Conservation (phyloP, 2,888 invertebrate genomes). For the Drosophila pseudotalamancana region DNA sequence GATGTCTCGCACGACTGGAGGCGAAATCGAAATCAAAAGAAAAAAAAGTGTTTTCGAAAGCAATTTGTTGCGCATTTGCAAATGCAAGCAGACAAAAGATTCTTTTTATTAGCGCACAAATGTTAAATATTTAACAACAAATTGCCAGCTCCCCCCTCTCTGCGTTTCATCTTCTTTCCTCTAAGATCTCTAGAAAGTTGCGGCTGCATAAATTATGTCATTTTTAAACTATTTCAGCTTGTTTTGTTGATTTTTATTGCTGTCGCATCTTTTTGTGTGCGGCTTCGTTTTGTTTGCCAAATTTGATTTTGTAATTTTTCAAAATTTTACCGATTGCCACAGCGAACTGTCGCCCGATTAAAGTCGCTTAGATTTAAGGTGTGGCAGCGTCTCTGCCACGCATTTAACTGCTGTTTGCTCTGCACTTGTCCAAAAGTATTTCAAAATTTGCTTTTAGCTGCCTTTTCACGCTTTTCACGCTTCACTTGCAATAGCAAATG, state of each 20-base stretch:
- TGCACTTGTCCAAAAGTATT: slow-evolving; percentile 16
- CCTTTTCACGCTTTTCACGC: slow-evolving; percentile 32
- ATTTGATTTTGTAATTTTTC: background rate
- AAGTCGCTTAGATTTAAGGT: slow-evolving; percentile 26
- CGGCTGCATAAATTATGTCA: slow-evolving; percentile 24
- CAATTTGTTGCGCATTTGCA: slow-evolving; percentile 19
- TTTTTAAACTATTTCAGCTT: slow-evolving; percentile 4
- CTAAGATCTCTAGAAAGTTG: background rate
- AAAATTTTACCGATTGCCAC: slow-evolving; percentile 12
- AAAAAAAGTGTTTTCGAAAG: slow-evolving; percentile 20
- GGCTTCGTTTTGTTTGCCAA: background rate
- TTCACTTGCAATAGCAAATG: slow-evolving; percentile 42
- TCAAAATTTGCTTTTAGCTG: slow-evolving; percentile 21
- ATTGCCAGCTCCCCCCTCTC: background rate
- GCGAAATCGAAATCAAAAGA: slow-evolving; percentile 16
- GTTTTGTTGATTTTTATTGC: slow-evolving; percentile 17
- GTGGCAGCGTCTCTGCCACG: slow-evolving; percentile 13
- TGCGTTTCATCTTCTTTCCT: no score
- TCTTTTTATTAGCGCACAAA: slow-evolving; percentile 38
- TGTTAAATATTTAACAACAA: slow-evolving; percentile 21
- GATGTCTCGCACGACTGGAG: slow-evolving; percentile 39
- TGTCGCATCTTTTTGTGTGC: background rate
- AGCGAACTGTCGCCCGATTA: background rate
- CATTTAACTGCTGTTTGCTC: slow-evolving; percentile 18
- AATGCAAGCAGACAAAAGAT: slow-evolving; percentile 15